phyloP scores from a whole-genome alignment of 1,140 invertebrate genomes.

The Drosophila hydei region DNA sequence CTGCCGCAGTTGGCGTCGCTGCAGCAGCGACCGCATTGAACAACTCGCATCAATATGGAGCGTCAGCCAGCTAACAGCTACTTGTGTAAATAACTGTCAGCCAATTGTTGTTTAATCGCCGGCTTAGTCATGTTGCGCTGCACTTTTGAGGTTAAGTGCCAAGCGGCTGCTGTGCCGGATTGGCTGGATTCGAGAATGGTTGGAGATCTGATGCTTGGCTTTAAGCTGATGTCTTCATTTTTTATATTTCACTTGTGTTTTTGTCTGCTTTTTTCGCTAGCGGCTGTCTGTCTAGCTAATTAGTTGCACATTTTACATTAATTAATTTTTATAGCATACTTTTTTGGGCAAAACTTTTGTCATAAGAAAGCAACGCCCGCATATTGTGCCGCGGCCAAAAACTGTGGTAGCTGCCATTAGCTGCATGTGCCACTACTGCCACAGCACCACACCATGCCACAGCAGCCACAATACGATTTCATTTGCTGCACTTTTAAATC shows the following conservation, averaged over 20 bases:
- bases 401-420: conserved; percentile 51
- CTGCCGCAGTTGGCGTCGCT: background rate
- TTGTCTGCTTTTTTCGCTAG: background rate
- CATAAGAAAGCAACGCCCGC: conserved; percentile 52
- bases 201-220: background rate
- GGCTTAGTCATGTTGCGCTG: conserved; percentile 58
- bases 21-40: conserved; percentile 14
- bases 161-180: background rate
- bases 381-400: conserved; percentile 18
- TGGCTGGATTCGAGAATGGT: background rate
- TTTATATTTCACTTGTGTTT: background rate
- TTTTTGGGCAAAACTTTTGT: conserved; percentile 50
- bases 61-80: conserved; percentile 49
- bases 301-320: conserved; percentile 81
- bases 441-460: background rate
- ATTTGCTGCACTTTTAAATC: conserved; percentile 37
- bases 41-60: conserved; percentile 31
- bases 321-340: conserved; percentile 75
- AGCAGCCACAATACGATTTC: background rate
- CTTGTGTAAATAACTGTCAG: conserved; percentile 82
- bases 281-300: conserved; percentile 53
- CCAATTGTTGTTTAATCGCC: conserved; percentile 82
- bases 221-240: background rate
- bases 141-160: conserved; percentile 72
- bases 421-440: conserved; percentile 53